phyloP scores from a whole-genome alignment of 1,140 invertebrate genomes.

The Magallana angulata region DNA sequence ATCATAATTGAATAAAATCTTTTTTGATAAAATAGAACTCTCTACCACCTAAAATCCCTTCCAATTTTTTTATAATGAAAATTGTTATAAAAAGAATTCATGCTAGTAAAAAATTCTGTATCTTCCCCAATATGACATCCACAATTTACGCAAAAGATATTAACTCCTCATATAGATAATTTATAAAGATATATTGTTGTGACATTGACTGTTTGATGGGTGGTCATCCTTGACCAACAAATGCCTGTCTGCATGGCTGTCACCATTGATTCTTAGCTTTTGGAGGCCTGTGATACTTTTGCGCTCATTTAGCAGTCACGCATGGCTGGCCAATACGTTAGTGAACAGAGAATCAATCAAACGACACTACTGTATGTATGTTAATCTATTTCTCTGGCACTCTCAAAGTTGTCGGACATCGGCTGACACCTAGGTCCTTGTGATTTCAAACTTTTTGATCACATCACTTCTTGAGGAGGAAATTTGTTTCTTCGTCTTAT shows the following conservation, averaged over 20 bases:
- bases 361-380: conserved; percentile 20
- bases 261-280: conserved; percentile 30
- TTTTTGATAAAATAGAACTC: too few species aligned
- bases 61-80: too few species aligned
- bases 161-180: conserved; percentile 29
- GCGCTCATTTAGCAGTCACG: conserved; percentile 53
- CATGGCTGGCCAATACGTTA: conserved; percentile 59
- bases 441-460: conserved; percentile 23
- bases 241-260: neutral
- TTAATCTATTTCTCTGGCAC: conserved; percentile 32
- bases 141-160: conserved; percentile 15
- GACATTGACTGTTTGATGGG: conserved; percentile 20
- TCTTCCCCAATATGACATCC: neutral
- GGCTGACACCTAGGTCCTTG: neutral
- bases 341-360: conserved; percentile 27
- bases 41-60: too few species aligned
- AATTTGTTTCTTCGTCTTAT: too few species aligned
- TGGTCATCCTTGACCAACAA: conserved; percentile 34
- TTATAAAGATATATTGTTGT: conserved; percentile 18
- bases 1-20: too few species aligned
- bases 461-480: conserved; percentile 5
- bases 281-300: conserved; percentile 17
- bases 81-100: too few species aligned
- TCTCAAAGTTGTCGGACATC: conserved; percentile 26
- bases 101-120: too few species aligned